A percentile compares a stretch with the other conserved stretches of the same genome.
These are phyloP conservation scores for Murina feae DNA, from an alignment of 2,113 vertebrate species.

Conservation along the genomic window DNA sequence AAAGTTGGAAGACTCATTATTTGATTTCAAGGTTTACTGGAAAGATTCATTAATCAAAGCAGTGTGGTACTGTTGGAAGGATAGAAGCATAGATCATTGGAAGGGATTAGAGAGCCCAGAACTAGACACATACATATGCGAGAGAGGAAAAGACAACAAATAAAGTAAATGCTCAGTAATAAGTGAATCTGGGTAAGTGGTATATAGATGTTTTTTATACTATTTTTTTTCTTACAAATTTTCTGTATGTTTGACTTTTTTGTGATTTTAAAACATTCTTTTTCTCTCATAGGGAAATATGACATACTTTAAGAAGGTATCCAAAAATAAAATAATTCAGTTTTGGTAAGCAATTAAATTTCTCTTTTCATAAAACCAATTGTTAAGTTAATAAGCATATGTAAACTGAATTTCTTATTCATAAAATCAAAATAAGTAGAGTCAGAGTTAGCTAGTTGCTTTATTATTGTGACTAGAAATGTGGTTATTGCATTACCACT, in stretches of 20 bases:
- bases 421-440: slow-evolving; percentile 11
- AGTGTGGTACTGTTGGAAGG: background rate
- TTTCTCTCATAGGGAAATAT: background rate
- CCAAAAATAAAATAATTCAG: slow-evolving; percentile 12
- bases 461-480: slow-evolving; percentile 35
- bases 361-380: background rate
- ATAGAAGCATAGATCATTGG: background rate
- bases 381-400: slow-evolving; percentile 31
- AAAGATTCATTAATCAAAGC: background rate
- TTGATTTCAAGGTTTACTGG: background rate
- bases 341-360: slow-evolving; percentile 6
- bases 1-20: background rate
- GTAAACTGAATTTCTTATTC: slow-evolving; percentile 51
- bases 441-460: slow-evolving; percentile 8
- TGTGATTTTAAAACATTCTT: background rate
- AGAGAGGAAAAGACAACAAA: background rate
- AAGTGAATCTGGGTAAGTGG: background rate
- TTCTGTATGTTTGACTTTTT: background rate
- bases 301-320: background rate
- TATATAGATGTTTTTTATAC: background rate
- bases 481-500: background rate
- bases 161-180: background rate
- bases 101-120: background rate
- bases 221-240: background rate
- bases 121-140: fast-evolving